phyloP scores from a whole-genome alignment of 2,797 vertebrate genomes.

The Prionace glauca region DNA sequence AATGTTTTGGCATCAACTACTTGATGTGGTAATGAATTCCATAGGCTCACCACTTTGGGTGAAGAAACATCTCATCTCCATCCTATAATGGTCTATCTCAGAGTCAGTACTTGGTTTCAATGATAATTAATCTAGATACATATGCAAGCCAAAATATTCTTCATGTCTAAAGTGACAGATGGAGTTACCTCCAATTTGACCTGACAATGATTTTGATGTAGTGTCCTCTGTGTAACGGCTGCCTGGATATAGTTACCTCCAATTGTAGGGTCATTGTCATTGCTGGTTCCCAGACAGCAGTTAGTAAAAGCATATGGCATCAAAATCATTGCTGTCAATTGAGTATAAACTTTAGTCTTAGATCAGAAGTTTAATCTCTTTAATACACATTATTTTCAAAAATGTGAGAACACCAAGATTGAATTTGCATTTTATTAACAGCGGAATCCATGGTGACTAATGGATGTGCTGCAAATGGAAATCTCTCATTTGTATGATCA shows the following conservation, averaged over 20 bases:
- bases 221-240: too few species aligned
- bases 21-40: too few species aligned
- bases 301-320: not conserved
- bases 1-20: too few species aligned
- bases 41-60: too few species aligned
- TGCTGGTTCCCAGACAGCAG: not conserved
- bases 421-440: not conserved
- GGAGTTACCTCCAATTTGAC: too few species aligned
- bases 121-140: not conserved
- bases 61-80: too few species aligned
- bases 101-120: not conserved
- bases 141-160: not conserved
- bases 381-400: not conserved
- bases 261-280: not conserved
- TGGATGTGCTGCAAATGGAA: constrained; percentile 26
- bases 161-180: not conserved
- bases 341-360: not conserved
- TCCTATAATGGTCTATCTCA: not conserved
- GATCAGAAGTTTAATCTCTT: constrained; percentile 3
- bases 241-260: not conserved
- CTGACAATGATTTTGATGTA: too few species aligned
- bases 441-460: not conserved
- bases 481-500: constrained; percentile 19
- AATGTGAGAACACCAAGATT: not conserved
- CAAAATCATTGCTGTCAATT: not conserved